Evolutionary conservation across 1,140 invertebrate species (phyloP).

Genomic region (Drosophila repletoides): DNA sequence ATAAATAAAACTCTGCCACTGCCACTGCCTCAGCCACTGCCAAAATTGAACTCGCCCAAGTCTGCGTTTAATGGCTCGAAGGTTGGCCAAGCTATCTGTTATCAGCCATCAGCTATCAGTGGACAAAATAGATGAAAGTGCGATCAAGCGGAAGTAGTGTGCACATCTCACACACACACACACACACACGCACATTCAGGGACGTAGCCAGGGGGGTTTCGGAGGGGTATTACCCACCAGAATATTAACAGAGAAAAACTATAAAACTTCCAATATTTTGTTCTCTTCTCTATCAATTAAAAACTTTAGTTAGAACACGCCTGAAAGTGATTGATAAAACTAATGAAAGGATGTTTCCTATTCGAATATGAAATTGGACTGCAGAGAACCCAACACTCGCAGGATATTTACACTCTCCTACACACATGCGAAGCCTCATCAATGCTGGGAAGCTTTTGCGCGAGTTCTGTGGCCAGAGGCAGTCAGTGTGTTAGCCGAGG

Average conservation of each 20-base stretch:
- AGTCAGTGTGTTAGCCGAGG: background rate
- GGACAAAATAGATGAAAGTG: constrained; percentile 3
- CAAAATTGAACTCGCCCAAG: background rate
- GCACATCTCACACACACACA: background rate
- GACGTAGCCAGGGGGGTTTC: too few relatives aligned
- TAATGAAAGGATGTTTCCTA: too few relatives aligned
- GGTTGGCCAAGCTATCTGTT: constrained; percentile 25
- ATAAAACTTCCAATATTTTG: too few relatives aligned
- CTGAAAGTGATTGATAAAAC: too few relatives aligned
- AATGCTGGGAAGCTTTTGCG: constrained; percentile 44
- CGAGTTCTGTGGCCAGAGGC: constrained; percentile 2
- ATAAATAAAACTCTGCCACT: too few relatives aligned
- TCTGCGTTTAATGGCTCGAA: constrained; percentile 1
- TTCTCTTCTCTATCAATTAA: too few relatives aligned
- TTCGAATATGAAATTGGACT: too few relatives aligned
- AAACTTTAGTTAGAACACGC: too few relatives aligned
- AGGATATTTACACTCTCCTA: background rate
- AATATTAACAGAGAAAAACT: too few relatives aligned
- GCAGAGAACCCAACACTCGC: too few relatives aligned
- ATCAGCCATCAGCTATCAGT: constrained; percentile 10
- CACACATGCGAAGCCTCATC: constrained; percentile 10
- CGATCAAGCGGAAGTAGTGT: constrained; percentile 56
- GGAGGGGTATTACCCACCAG: too few relatives aligned
- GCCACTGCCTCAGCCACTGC: constrained; percentile 10
- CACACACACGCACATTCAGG: background rate